Evolutionary conservation across 2,797 vertebrate genomes (phyloP).

Genomic region (Myripristis murdjan): DNA sequence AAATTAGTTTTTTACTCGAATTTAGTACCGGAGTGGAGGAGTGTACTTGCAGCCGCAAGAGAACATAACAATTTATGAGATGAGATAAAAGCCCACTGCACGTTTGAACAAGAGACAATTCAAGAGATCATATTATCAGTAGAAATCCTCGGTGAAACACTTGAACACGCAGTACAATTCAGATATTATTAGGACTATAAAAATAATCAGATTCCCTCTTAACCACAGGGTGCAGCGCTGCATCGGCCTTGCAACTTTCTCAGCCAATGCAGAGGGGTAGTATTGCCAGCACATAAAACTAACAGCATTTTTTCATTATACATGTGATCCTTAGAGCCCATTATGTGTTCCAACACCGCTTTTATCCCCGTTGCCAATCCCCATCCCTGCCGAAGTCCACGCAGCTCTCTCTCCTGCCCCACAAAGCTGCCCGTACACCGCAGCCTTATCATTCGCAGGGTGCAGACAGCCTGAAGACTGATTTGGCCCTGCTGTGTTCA

Average conservation of each 20-base stretch:
- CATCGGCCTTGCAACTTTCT: constrained; percentile 22
- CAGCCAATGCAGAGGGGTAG: constrained; percentile 31
- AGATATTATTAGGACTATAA: constrained; percentile 65
- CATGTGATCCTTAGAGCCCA: constrained; percentile 51
- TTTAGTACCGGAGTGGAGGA: no score
- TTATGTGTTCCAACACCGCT: constrained; percentile 19
- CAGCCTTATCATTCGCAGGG: constrained; percentile 14
- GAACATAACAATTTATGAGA: constrained; percentile 32
- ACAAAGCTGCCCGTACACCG: constrained; percentile 1
- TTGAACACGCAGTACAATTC: constrained; percentile 61
- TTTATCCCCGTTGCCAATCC: constrained; percentile 31
- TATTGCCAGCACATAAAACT: constrained; percentile 54
- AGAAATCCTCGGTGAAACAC: constrained; percentile 7
- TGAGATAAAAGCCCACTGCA: constrained; percentile 44
- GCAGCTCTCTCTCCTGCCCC: constrained; percentile 10
- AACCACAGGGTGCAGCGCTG: constrained; percentile 62
- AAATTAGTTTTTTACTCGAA: constrained; percentile 27
- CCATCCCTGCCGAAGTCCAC: background rate
- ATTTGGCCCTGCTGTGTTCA: constrained; percentile 50
- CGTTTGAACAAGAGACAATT: constrained; percentile 59
- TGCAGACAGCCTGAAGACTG: constrained; percentile 41
- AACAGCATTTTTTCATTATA: constrained; percentile 49
- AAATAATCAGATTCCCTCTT: constrained; percentile 61
- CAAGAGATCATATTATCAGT: constrained; percentile 46
- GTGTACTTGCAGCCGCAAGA: constrained; percentile 21